These are phyloP conservation scores for Pelobates fuscus DNA, from an alignment of 2,113 vertebrate genomes.

Conservation along the genomic window DNA sequence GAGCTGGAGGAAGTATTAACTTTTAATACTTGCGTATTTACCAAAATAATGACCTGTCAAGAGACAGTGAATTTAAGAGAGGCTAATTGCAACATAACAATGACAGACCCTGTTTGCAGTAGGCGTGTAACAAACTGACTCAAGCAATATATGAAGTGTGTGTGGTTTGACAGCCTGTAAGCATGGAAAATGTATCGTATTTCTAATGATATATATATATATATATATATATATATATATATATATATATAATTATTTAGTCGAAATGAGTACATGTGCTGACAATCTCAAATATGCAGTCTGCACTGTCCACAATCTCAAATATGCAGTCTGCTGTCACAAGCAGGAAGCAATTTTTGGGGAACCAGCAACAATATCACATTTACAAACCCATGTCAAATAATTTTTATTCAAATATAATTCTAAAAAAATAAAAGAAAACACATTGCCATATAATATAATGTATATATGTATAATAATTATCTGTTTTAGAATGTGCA, in stretches of 20 bases:
- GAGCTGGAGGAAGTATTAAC: constrained; percentile 22
- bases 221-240: too few relatives aligned
- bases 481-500: too few relatives aligned
- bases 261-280: constrained; percentile 28
- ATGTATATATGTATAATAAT: too few relatives aligned
- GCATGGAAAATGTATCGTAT: constrained; percentile 40
- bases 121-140: constrained; percentile 37
- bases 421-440: too few relatives aligned
- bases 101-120: constrained; percentile 12
- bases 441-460: too few relatives aligned
- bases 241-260: too few relatives aligned
- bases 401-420: too few relatives aligned
- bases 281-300: constrained; percentile 35
- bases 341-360: neutral
- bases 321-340: neutral
- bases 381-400: too few relatives aligned
- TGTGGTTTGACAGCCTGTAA: constrained; percentile 37
- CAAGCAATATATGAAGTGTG: constrained; percentile 19
- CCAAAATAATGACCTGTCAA: constrained; percentile 40
- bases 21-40: constrained; percentile 31
- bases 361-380: too few relatives aligned
- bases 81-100: constrained; percentile 26
- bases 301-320: neutral
- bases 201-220: constrained; percentile 37
- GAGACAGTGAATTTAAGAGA: constrained; percentile 15